phyloP scores from a whole-genome alignment of 2,113 vertebrate species.

The Mesoclemmys tuberculata region DNA sequence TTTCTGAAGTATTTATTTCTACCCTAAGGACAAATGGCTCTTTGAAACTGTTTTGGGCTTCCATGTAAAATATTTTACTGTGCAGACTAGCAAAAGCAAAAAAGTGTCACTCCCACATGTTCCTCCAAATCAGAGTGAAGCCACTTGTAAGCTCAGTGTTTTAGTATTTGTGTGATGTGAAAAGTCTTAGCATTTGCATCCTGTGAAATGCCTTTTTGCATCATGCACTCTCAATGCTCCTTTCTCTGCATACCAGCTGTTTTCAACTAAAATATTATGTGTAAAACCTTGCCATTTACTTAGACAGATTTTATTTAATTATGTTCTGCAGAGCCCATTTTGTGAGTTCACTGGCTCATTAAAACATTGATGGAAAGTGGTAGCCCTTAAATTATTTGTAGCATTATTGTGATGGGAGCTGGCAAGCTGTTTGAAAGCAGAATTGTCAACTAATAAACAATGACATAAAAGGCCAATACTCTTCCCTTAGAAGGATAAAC shows the following conservation, averaged over 20 bases:
- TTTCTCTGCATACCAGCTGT: slow-evolving; percentile 67
- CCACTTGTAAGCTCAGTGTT: slow-evolving; percentile 35
- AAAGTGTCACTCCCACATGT: slow-evolving; percentile 7
- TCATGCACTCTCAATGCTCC: slow-evolving; percentile 28
- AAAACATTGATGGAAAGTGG: slow-evolving; percentile 51
- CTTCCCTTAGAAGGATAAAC: not conserved
- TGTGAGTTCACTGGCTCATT: slow-evolving; percentile 68
- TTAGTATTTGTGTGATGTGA: slow-evolving; percentile 56
- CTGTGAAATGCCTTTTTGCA: slow-evolving; percentile 76
- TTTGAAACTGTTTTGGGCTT: slow-evolving; percentile 46
- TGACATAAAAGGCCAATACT: not conserved
- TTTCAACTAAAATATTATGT: slow-evolving; percentile 51
- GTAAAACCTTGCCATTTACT: slow-evolving; percentile 65
- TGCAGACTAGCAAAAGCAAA: slow-evolving; percentile 62
- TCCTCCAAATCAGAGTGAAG: slow-evolving; percentile 55
- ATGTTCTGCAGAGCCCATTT: slow-evolving; percentile 58
- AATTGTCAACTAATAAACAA: not conserved
- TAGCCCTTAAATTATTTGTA: slow-evolving; percentile 53
- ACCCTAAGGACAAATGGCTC: slow-evolving; percentile 49
- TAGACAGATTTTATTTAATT: slow-evolving; percentile 67
- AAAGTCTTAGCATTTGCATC: slow-evolving; percentile 72
- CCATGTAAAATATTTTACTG: slow-evolving; percentile 46
- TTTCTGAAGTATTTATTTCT: slow-evolving; percentile 70
- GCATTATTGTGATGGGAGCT: not conserved
- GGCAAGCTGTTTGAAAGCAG: not conserved